Evolutionary conservation across 2,113 vertebrate genomes (phyloP).

Genomic region (Sminthopsis crassicaudata): DNA sequence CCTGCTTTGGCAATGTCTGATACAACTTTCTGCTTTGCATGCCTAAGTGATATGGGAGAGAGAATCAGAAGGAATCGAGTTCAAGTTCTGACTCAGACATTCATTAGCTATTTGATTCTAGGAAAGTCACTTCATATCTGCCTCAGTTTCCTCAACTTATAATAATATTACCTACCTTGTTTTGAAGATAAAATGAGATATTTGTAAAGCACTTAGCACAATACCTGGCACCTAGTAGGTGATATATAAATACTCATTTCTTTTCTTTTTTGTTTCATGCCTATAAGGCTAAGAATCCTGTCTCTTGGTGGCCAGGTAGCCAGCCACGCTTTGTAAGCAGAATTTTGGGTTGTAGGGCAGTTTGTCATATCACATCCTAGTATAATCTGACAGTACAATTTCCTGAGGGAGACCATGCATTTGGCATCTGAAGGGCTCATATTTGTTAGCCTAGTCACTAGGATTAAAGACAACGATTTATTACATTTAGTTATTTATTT

Average conservation of each 20-base stretch:
- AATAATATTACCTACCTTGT: background rate
- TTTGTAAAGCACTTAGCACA: background rate
- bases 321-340: background rate
- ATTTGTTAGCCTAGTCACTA: slow-evolving; percentile 13
- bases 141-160: background rate
- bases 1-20: background rate
- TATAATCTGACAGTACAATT: background rate
- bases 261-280: background rate
- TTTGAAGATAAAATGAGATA: background rate
- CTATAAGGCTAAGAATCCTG: slow-evolving; percentile 6
- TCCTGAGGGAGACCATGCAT: slow-evolving; percentile 19
- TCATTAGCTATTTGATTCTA: background rate
- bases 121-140: background rate
- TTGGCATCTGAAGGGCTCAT: slow-evolving; percentile 28
- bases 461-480: slow-evolving; percentile 31
- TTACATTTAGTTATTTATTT: slow-evolving; percentile 43
- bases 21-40: background rate
- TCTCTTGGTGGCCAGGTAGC: background rate
- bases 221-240: background rate
- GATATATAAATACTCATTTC: background rate
- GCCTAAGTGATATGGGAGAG: background rate
- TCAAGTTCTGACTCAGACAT: background rate
- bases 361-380: background rate
- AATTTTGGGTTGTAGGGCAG: slow-evolving; percentile 24
- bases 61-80: background rate